Percentiles rank a stretch among this genome's conserved stretches.
Evolutionary conservation across 92 coral and sea anemone genomes (phyloP).

Genomic region (Parazoanthus atlanticus): DNA sequence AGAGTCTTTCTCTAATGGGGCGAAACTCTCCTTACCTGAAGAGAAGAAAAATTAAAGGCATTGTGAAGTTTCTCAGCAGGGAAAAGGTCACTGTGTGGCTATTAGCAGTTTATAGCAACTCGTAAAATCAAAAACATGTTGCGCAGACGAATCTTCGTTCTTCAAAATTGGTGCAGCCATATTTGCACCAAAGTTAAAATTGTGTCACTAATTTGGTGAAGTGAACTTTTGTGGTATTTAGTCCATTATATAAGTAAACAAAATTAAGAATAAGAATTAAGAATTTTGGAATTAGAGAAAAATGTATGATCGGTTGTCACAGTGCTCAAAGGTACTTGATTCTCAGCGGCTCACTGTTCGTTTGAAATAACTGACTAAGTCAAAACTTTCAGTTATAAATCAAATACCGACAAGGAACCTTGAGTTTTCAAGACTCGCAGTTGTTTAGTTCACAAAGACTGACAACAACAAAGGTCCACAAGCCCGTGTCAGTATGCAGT

Average conservation of each 20-base stretch:
- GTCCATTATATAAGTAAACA: not conserved
- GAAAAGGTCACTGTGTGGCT: not conserved
- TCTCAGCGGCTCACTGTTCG: not conserved
- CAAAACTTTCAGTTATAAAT: not conserved
- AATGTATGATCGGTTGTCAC: not conserved
- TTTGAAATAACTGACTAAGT: too few relatives aligned
- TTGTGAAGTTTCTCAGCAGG: slow-evolving; percentile 31
- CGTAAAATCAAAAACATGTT: not conserved
- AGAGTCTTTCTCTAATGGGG: not conserved
- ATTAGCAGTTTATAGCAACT: not conserved
- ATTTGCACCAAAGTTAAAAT: not conserved
- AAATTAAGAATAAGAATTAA: not conserved
- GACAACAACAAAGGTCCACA: not conserved
- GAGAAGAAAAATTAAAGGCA: slow-evolving; percentile 15
- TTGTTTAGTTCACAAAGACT: not conserved
- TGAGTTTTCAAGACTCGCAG: not conserved
- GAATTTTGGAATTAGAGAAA: not conserved
- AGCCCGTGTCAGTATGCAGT: not conserved
- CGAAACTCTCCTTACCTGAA: not conserved
- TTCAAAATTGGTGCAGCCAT: not conserved
- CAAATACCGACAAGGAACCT: not conserved
- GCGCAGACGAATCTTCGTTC: not conserved
- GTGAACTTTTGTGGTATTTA: not conserved
- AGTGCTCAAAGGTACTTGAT: too few relatives aligned
- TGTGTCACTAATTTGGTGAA: not conserved